Percentiles rank a stretch among this genome's conserved stretches.
phyloP scores from a whole-genome alignment of 2,113 vertebrate genomes.

The Himantopus leucocephalus region DNA sequence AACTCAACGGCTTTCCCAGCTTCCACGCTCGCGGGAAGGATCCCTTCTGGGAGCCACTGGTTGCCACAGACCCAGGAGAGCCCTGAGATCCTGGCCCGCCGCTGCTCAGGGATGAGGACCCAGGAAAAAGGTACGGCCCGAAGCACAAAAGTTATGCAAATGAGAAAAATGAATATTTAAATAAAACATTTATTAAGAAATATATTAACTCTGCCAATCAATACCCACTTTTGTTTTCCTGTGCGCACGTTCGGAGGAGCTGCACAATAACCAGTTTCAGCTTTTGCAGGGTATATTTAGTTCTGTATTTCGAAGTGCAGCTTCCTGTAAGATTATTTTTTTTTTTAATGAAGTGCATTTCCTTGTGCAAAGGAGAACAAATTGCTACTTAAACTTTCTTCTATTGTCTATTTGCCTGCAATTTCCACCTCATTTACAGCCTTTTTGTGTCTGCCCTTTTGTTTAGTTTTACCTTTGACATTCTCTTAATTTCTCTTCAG shows the following conservation, averaged over 20 bases:
- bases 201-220: constrained; percentile 34
- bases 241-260: fast-evolving
- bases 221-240: constrained; percentile 4
- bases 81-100: not conserved
- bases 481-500: constrained; percentile 66
- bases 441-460: constrained; percentile 54
- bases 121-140: not conserved
- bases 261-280: not conserved
- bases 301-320: not conserved
- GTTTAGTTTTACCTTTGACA: constrained; percentile 63
- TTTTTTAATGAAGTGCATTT: constrained; percentile 24
- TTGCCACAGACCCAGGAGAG: not conserved
- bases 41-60: not conserved
- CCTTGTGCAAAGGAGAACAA: constrained; percentile 53
- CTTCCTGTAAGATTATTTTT: not conserved
- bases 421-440: constrained; percentile 61
- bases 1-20: not conserved
- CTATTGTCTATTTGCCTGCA: constrained; percentile 62
- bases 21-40: fast-evolving
- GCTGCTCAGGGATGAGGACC: not conserved
- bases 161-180: constrained; percentile 22
- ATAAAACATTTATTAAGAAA: constrained; percentile 35
- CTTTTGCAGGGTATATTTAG: constrained; percentile 36
- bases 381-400: constrained; percentile 68
- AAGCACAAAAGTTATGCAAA: not conserved